Conservation (phyloP, 2,113 vertebrate genomes). For the Salvelinus alpinus region DNA sequence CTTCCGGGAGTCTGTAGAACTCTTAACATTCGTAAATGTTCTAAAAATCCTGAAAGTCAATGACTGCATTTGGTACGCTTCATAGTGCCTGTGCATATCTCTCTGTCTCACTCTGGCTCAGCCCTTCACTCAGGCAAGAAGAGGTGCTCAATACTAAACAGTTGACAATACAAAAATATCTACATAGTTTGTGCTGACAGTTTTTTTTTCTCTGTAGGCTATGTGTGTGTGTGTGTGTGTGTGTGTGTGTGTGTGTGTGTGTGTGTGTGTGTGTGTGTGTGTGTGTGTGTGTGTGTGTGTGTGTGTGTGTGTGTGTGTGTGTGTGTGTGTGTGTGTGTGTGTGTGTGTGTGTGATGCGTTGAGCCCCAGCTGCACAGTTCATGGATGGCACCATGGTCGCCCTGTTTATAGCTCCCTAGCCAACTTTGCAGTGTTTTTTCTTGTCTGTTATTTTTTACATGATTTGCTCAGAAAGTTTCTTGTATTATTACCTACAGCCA, state of each 20-base stretch:
- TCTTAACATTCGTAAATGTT: neutral
- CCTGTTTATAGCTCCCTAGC: too few relatives aligned
- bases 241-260: slow-evolving; percentile 2
- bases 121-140: too few relatives aligned
- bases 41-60: neutral
- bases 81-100: neutral
- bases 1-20: neutral
- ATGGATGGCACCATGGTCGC: neutral
- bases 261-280: neutral
- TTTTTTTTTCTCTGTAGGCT: neutral
- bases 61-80: neutral
- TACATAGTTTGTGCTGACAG: too few relatives aligned
- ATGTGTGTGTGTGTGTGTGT: neutral
- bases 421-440: too few relatives aligned
- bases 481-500: too few relatives aligned
- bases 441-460: too few relatives aligned
- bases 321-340: neutral
- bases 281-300: neutral
- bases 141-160: too few relatives aligned
- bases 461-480: too few relatives aligned
- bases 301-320: neutral
- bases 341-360: neutral
- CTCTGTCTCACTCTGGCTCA: too few relatives aligned
- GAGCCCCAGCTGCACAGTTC: neutral
- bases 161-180: too few relatives aligned